These are phyloP conservation scores for Stegana nigrithorax DNA, from an alignment of 2,888 invertebrate species.

Conservation along the genomic window DNA sequence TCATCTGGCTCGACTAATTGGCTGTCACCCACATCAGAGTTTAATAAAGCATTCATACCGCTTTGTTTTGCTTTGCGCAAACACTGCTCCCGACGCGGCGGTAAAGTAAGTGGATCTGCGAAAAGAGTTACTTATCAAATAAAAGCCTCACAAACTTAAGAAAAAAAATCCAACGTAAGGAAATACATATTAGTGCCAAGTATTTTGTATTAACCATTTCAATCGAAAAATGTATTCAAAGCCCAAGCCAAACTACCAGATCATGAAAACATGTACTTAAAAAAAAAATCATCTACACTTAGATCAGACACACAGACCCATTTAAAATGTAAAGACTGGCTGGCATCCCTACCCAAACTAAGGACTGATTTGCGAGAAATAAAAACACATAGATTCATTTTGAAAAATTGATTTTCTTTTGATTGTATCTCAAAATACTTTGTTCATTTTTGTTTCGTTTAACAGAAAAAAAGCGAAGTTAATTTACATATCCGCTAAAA, in stretches of 20 bases:
- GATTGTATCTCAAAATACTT: constrained; percentile 60
- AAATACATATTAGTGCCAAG: constrained; percentile 14
- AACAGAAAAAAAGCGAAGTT: constrained; percentile 18
- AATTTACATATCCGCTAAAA: constrained; percentile 15
- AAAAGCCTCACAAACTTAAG: constrained; percentile 44
- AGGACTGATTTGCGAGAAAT: too few relatives aligned
- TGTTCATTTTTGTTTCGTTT: constrained; percentile 39
- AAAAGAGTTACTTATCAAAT: too few relatives aligned
- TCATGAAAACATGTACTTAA: constrained; percentile 23
- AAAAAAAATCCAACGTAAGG: constrained; percentile 22
- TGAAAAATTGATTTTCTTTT: constrained; percentile 51
- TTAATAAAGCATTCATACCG: constrained; percentile 71
- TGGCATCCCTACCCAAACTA: too few relatives aligned
- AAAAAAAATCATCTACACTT: too few relatives aligned
- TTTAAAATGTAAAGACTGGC: too few relatives aligned
- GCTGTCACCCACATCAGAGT: constrained; percentile 55
- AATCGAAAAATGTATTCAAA: too few relatives aligned
- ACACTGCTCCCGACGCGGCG: constrained; percentile 74
- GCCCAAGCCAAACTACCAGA: constrained; percentile 38
- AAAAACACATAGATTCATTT: constrained; percentile 57
- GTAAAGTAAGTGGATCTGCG: constrained; percentile 68
- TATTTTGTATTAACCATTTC: constrained; percentile 2
- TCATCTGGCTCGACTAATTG: constrained; percentile 72
- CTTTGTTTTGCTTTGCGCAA: constrained; percentile 78
- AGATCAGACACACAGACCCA: too few relatives aligned